A percentile compares a stretch with the other conserved stretches of the same genome.
Conservation (phyloP, 2,797 vertebrate genomes). For the Sphaeramia orbicularis region DNA sequence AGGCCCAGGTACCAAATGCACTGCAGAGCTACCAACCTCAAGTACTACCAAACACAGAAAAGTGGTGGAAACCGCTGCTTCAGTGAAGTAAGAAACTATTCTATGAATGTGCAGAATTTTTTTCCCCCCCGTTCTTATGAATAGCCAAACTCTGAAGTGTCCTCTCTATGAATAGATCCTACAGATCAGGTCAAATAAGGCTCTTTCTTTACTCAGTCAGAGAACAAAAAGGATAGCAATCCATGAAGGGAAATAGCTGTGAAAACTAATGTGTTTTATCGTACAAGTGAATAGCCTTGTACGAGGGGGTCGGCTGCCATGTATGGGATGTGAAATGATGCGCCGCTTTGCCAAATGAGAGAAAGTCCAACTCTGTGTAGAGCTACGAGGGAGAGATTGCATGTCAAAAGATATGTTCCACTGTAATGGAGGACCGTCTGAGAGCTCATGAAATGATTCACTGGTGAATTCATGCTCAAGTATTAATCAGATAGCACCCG, state of each 20-base stretch:
- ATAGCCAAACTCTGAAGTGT: constrained; percentile 28
- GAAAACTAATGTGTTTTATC: constrained; percentile 75
- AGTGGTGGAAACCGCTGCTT: too few relatives aligned
- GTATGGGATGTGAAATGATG: constrained; percentile 66
- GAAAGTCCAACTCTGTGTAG: constrained; percentile 55
- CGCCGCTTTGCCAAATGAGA: constrained; percentile 56
- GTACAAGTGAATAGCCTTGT: constrained; percentile 50
- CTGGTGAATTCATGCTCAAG: constrained; percentile 66
- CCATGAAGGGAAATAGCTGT: constrained; percentile 72
- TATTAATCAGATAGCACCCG: constrained; percentile 74
- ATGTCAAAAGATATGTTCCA: constrained; percentile 76
- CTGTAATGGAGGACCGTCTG: constrained; percentile 73
- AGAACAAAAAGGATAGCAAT: constrained; percentile 65
- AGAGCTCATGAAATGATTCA: constrained; percentile 73
- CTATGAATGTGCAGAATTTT: too few relatives aligned
- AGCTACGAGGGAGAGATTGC: constrained; percentile 66
- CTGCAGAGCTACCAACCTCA: too few relatives aligned
- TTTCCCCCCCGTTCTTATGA: constrained; percentile 25
- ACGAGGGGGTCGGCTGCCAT: constrained; percentile 44
- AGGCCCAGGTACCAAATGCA: too few relatives aligned
- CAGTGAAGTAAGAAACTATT: too few relatives aligned
- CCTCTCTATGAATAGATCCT: constrained; percentile 18
- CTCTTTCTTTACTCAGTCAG: constrained; percentile 47
- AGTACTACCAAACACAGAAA: too few relatives aligned
- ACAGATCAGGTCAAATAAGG: constrained; percentile 63